These are phyloP conservation scores for Dicranocentrus wangi DNA, from an alignment of 2,888 invertebrate genomes.

Conservation along the genomic window DNA sequence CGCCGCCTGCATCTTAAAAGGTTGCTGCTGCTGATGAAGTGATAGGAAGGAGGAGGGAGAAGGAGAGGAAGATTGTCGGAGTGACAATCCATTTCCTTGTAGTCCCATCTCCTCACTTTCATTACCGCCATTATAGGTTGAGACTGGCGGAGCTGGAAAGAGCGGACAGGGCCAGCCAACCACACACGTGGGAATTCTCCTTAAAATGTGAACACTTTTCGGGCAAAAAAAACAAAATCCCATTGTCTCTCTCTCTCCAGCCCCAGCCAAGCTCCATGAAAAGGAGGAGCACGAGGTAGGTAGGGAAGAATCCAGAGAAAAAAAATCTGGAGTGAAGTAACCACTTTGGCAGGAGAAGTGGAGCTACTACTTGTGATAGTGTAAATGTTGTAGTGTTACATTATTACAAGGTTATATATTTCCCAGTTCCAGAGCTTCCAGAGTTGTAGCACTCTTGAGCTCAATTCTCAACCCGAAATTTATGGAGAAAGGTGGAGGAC, in stretches of 20 bases:
- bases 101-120: neutral
- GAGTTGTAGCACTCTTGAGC: constrained; percentile 43
- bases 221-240: neutral
- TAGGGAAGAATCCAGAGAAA: neutral
- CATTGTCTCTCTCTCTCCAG: neutral
- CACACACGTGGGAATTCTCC: constrained; percentile 39
- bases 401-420: too few species aligned
- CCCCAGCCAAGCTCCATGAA: neutral
- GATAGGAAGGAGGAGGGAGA: neutral
- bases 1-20: neutral
- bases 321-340: neutral
- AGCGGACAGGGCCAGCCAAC: too few species aligned
- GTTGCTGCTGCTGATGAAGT: neutral
- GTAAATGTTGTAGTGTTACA: too few species aligned
- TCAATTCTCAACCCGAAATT: constrained; percentile 24
- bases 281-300: neutral
- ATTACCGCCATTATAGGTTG: neutral
- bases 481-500: constrained; percentile 14
- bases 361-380: too few species aligned
- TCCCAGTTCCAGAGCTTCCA: neutral
- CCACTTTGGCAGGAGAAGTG: too few species aligned
- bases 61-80: neutral
- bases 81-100: neutral
- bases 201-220: neutral
- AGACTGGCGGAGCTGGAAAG: constrained; percentile 22